phyloP scores from a whole-genome alignment of 2,888 invertebrate species.

The Synanthedon tipuliformis region DNA sequence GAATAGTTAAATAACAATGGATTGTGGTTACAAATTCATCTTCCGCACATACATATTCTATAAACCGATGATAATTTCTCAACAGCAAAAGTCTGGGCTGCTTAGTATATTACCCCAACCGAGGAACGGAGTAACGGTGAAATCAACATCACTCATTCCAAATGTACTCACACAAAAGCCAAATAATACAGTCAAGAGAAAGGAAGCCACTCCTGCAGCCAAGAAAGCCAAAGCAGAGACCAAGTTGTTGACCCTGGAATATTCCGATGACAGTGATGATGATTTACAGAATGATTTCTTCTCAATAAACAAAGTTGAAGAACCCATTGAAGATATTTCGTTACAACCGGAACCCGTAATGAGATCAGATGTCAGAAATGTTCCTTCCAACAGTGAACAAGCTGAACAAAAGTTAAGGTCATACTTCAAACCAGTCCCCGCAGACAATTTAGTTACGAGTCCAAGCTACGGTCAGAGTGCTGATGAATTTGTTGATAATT shows the following conservation, averaged over 20 bases:
- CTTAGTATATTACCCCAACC: conserved; percentile 79
- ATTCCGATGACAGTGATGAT: conserved; percentile 62
- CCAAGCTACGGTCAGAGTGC: conserved; percentile 11
- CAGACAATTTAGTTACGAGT: conserved; percentile 7
- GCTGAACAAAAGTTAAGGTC: conserved; percentile 37
- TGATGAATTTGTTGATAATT: conserved; percentile 9
- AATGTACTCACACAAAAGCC: conserved; percentile 53
- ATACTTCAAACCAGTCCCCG: conserved; percentile 42
- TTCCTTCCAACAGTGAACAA: conserved; percentile 7
- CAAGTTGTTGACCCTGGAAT: conserved; percentile 24
- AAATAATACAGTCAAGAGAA: conserved; percentile 26
- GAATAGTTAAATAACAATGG: too few relatives aligned
- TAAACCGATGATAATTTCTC: conserved; percentile 6
- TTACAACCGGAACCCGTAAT: conserved; percentile 34
- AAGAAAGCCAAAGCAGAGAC: conserved; percentile 26
- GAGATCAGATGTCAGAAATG: conserved; percentile 1
- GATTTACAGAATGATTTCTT: conserved; percentile 67
- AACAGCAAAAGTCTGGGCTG: conserved; percentile 74
- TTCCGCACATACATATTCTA: too few relatives aligned
- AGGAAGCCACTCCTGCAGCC: conserved; percentile 19
- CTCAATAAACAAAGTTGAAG: conserved; percentile 59
- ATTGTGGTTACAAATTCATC: too few relatives aligned
- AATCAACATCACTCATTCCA: conserved; percentile 45
- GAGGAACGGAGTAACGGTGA: conserved; percentile 42
- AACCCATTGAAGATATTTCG: conserved; percentile 40